These are phyloP conservation scores for Capitulum mitella DNA, from an alignment of 2,888 invertebrate genomes.

Conservation along the genomic window DNA sequence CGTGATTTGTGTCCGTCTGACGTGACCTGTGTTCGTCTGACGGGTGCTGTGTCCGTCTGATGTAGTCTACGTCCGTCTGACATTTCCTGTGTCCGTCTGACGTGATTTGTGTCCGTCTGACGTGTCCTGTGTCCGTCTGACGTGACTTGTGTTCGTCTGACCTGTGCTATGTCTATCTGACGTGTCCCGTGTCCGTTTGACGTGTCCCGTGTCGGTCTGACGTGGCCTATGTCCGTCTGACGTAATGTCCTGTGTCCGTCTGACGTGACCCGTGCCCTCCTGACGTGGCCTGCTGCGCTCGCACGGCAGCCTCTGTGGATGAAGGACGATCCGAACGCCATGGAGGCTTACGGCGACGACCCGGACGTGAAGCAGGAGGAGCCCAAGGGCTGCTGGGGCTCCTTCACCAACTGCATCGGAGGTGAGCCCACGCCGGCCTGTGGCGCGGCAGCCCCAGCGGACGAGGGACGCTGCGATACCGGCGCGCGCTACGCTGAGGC, in stretches of 20 bases:
- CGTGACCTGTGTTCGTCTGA: background rate
- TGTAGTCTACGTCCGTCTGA: background rate
- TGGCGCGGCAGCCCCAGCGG: too few species aligned
- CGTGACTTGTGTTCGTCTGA: background rate
- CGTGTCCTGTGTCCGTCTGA: too few species aligned
- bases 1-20: background rate
- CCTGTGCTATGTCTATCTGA: background rate
- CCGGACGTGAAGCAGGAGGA: background rate
- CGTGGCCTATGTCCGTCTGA: background rate
- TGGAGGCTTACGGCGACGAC: conserved; percentile 16
- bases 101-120: background rate
- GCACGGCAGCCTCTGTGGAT: background rate
- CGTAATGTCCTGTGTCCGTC: background rate
- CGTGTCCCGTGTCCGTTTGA: background rate
- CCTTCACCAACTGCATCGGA: conserved; percentile 28
- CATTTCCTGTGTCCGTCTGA: background rate
- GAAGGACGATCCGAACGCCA: background rate
- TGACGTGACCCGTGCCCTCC: background rate
- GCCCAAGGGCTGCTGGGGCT: conserved; percentile 28
- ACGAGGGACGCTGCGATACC: too few species aligned
- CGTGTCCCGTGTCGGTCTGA: background rate
- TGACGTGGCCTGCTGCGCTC: background rate
- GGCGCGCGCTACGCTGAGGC: too few species aligned
- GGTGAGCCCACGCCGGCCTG: too few species aligned
- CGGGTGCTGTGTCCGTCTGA: background rate